Base-by-base conservation (phyloP, 2,888 invertebrate genomes). In the Odontomyia ornata region DNA sequence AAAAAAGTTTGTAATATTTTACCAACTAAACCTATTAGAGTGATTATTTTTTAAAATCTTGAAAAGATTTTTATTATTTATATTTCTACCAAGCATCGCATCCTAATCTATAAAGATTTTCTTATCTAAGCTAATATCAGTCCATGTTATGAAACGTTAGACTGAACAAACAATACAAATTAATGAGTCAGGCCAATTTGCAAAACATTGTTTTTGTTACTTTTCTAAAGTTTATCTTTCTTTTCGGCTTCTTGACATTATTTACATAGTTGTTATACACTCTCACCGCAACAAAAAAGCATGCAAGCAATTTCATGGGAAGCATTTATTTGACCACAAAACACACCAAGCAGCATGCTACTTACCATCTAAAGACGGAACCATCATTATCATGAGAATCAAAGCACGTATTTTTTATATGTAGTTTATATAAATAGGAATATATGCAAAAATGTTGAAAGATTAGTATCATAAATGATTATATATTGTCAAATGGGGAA, bases 301-400 rank as follows among this genome's bases (percentile, higher is more conserved):
- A 73, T 73, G 73, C 73, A 73, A 28, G 23, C 30, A 13, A 13
- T 73, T 57, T 36, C 57, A 57, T 15, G n/a, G n/a, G 13, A 73
- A 28, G 60, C 27, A 15, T 30, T 64, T 2, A 36, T 47, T 21
- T 13, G 46, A 69, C 46, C 28, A 4, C 62, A 27, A 18, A 9
- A 64, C 57, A 36, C 60, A 71, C 30, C 73, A 60, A 73, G 57
- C 43, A 36, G 57, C 73, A 73, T 73, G 73, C 73, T 73, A 73
- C 73, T 73, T 73, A 73, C 73, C 73, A 73, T 73, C 73, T 73
- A 73, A 36, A 25, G 36, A 36, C 73, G 73, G 21, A 25, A 47
- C 46, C 69, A 69, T 69, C 47, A 60, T 57, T 36, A 73, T 60
- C 73, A 36, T 73, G 73, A 73, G 73, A 52, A 72, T 46, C 47